Evolutionary conservation across 2,797 vertebrate genomes (phyloP).

Genomic region (Mycteria americana): DNA sequence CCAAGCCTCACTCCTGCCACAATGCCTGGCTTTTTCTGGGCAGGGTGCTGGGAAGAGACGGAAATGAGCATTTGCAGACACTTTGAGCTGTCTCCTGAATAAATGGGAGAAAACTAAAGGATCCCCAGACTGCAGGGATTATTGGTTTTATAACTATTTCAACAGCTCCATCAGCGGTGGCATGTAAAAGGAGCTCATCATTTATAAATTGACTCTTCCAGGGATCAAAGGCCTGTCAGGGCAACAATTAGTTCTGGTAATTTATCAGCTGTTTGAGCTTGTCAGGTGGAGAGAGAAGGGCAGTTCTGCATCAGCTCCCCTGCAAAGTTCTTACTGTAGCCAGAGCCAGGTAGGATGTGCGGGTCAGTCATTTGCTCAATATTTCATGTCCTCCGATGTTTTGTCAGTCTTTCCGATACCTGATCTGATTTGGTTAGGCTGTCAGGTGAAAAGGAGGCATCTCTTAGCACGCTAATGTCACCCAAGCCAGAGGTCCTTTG

Average conservation of each 20-base stretch:
- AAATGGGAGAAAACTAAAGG: neutral
- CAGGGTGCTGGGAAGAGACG: neutral
- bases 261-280: constrained; percentile 42
- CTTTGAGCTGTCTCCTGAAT: constrained; percentile 21
- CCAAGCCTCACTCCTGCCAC: neutral
- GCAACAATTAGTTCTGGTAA: constrained; percentile 32
- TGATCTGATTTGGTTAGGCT: neutral
- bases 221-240: constrained; percentile 41
- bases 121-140: neutral
- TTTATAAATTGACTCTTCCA: constrained; percentile 22
- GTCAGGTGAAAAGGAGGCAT: constrained; percentile 11
- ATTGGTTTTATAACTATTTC: constrained; percentile 22
- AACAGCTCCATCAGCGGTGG: neutral
- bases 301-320: constrained; percentile 36
- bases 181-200: neutral
- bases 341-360: neutral
- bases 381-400: neutral
- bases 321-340: neutral
- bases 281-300: constrained; percentile 37
- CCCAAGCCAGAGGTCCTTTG: neutral
- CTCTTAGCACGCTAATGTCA: neutral
- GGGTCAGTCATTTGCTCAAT: neutral
- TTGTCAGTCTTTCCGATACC: neutral
- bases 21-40: neutral
- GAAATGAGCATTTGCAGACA: constrained; percentile 1